Conservation (phyloP, 1,140 invertebrate genomes). For the Ostrea denselamellosa region DNA sequence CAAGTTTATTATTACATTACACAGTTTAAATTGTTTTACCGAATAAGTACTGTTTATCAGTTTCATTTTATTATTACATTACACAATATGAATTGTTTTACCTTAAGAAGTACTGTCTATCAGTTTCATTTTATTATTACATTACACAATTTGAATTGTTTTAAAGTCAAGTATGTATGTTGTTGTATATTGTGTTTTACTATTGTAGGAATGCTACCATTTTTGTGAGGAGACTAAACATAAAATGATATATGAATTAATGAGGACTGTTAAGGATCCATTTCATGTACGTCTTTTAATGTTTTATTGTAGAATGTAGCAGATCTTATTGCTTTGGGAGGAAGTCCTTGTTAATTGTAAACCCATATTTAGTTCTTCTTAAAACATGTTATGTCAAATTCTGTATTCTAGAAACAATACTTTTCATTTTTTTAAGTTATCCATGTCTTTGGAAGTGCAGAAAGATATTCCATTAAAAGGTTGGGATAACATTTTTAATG, state of each 20-base stretch:
- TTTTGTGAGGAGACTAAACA: background rate
- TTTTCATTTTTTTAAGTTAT: background rate
- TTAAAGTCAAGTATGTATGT: background rate
- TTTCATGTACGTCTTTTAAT: background rate
- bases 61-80: no score
- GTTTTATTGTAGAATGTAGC: no score
- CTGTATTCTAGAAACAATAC: background rate
- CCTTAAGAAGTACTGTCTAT: background rate
- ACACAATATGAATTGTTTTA: no score
- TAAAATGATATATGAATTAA: background rate
- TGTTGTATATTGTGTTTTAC: background rate
- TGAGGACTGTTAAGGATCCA: background rate
- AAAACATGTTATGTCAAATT: no score
- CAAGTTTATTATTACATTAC: background rate
- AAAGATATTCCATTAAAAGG: background rate
- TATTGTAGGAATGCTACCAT: background rate
- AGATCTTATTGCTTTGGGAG: no score
- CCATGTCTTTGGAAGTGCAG: background rate
- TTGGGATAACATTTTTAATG: background rate
- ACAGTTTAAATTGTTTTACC: background rate
- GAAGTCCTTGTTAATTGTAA: no score
- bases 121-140: background rate
- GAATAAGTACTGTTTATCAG: no score
- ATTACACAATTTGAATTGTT: background rate
- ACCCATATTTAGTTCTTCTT: no score